Base-by-base conservation (phyloP, 2,797 vertebrate species). In the Cetoscarus ocellatus region DNA sequence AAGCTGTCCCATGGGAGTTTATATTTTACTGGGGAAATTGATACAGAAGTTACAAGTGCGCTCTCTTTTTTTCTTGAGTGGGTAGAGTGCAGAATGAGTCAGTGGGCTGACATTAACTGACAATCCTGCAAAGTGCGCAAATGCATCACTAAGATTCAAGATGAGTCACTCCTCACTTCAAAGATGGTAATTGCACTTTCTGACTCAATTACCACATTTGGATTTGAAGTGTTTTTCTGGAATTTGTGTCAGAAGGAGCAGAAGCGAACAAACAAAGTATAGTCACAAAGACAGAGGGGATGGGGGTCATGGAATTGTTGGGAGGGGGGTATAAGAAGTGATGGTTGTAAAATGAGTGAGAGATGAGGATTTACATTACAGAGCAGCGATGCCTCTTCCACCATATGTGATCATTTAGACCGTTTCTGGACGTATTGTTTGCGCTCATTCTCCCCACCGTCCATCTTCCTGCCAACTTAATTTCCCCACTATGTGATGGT, bases 391-490 rank as follows among this genome's bases (percentile, higher is more conserved):
- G 69, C 70, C 66, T 86, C 76, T 70, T 84, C 83, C 83, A 50
- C 70, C 77, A 79, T 19, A 60, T 87, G 84, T 74, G 85, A 91
- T 90, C 72, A 88, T 86, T 91, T 88, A 75, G 45, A 70, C 72
- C 73, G 67, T 84, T 73, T 62, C 71, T 53, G 73, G 64, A 62
- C 6, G 3, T 70, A 63, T 68, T 79, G 69, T 86, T 83, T 73
- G 64, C 40, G 73, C 72, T 79, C 55, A 63, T 49, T 11, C 3
- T 73, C 68, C 76, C 74, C 79, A 59, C 82, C 79, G 57, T 91
- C 74, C 67, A 75, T 88, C 88, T 84, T 78, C 58, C 78, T 90
- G 86, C 87, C 87, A 91, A 72, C 76, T 82, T 87, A 72, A 80
- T 86, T 86, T 87, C 70, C 75, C 73, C 38, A 73, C 71, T 55